Conservation (phyloP, 1,140 invertebrate genomes). For the Macrosteles quadrilineatus region DNA sequence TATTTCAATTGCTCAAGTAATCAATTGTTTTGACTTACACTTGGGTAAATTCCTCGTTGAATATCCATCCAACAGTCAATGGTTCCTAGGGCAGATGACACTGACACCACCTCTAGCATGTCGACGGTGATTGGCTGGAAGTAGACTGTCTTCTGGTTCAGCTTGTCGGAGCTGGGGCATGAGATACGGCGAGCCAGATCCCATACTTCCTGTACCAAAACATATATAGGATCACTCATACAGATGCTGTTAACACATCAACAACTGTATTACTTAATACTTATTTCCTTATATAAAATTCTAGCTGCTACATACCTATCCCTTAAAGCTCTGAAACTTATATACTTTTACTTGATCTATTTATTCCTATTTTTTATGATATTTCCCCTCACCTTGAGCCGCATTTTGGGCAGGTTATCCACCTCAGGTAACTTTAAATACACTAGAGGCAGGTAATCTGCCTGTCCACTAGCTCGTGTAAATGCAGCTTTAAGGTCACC, state of each 20-base stretch:
- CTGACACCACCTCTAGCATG: slow-evolving; percentile 68
- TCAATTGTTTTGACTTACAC: too few species aligned
- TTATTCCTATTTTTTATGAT: too few species aligned
- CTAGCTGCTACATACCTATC: too few species aligned
- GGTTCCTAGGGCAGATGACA: slow-evolving; percentile 57
- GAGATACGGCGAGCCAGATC: slow-evolving; percentile 62
- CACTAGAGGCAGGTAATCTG: too few species aligned
- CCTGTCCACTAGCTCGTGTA: too few species aligned
- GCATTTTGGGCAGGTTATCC: too few species aligned
- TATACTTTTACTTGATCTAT: too few species aligned
- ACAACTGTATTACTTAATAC: not conserved
- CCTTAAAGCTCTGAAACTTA: too few species aligned
- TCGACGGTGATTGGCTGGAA: slow-evolving; percentile 71
- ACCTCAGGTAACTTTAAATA: too few species aligned
- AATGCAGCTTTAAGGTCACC: too few species aligned
- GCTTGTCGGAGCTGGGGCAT: slow-evolving; percentile 54
- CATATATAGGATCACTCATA: not conserved
- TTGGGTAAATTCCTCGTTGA: slow-evolving; percentile 66
- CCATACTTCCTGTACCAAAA: slow-evolving; percentile 54
- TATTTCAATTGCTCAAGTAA: too few species aligned
- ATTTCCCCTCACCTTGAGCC: too few species aligned
- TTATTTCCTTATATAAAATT: not conserved
- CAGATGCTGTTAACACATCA: not conserved
- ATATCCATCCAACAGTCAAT: slow-evolving; percentile 80
- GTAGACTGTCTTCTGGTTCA: slow-evolving; percentile 60